phyloP scores from a whole-genome alignment of 2,888 invertebrate genomes.

The Drosophila melanosoma region DNA sequence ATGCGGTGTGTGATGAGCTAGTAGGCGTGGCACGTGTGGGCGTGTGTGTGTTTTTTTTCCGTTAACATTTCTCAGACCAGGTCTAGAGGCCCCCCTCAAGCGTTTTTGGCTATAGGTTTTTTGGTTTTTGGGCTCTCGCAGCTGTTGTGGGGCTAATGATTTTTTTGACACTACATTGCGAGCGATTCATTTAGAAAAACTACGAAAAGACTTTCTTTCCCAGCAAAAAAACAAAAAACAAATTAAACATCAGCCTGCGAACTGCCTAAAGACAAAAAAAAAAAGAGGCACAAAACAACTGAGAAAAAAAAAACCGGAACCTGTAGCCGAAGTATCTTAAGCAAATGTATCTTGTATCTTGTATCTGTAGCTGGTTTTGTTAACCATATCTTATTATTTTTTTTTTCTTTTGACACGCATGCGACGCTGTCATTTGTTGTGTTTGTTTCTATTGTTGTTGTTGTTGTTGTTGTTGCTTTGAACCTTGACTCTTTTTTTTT shows the following conservation, averaged over 20 bases:
- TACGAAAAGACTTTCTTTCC: constrained; percentile 50
- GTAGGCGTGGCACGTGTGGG: constrained; percentile 59
- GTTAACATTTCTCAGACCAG: constrained; percentile 44
- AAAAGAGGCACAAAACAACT: neutral
- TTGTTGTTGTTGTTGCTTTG: constrained; percentile 38
- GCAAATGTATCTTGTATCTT: constrained; percentile 22
- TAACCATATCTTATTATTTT: constrained; percentile 49
- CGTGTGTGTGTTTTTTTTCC: constrained; percentile 42
- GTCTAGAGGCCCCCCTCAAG: constrained; percentile 27
- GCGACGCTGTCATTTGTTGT: constrained; percentile 42
- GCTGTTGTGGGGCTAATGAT: constrained; percentile 58
- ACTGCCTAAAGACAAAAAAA: constrained; percentile 9
- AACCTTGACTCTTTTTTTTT: constrained; percentile 46
- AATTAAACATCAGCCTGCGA: constrained; percentile 14
- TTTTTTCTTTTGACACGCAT: constrained; percentile 58
- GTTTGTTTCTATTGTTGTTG: constrained; percentile 31
- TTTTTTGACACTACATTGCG: constrained; percentile 62
- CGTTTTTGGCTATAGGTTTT: constrained; percentile 19
- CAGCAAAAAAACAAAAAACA: constrained; percentile 30
- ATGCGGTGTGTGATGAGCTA: constrained; percentile 16
- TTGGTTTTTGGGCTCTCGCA: neutral
- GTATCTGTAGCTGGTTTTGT: constrained; percentile 43
- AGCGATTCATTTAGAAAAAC: constrained; percentile 67
- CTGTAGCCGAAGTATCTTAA: constrained; percentile 10
- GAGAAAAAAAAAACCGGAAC: constrained; percentile 47